Base-by-base conservation (phyloP, 2,113 vertebrate species). In the Gasterosteus nipponicus region DNA sequence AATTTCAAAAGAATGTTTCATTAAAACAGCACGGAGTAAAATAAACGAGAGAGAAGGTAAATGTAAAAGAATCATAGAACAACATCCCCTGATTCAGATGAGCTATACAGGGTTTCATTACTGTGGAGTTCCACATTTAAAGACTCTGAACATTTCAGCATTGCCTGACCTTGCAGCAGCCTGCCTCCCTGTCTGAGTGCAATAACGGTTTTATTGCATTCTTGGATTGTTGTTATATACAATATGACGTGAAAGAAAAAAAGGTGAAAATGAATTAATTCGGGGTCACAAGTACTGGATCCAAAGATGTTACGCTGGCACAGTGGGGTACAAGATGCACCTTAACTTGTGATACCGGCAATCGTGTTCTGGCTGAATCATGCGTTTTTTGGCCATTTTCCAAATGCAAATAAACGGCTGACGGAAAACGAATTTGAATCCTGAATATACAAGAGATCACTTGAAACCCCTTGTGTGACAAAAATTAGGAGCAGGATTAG, bases 11-110 rank as follows among this genome's bases (percentile, higher is more conserved):
- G 85, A 87, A 90, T 78, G 69, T 82, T 86, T 91, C 83, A 82
- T 88, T 86, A 81, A 88, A 88, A 91, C 82, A 91, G 91, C 88
- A 94, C 88, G 88, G 83, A 87, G 78, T 85, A 77, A 91, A 92
- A 90, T 70, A 89, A 89, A 85, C 33, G 12, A 79, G 54, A 90
- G 61, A 79, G 73, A 79, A 80, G 78, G 66, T 77, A 90, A 59
- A 85, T 69, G 16, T 79, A 85, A 84, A 91, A 80, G 62, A 79
- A 86, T 35, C 5, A 29, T 81, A 81, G 80, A 80, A 88, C 78
- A 82, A 87, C 80, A 61, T 82, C 86, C 87, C 86, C 87, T 93
- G 89, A 87, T 91, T 87, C 84, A 86, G 89, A 91, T 84, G 85
- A 89, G 77, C 84, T 88, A 62, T 82, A 87, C 84, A 89, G 70